Evolutionary conservation across 2,797 vertebrate genomes (phyloP).

Genomic region (Falco biarmicus): DNA sequence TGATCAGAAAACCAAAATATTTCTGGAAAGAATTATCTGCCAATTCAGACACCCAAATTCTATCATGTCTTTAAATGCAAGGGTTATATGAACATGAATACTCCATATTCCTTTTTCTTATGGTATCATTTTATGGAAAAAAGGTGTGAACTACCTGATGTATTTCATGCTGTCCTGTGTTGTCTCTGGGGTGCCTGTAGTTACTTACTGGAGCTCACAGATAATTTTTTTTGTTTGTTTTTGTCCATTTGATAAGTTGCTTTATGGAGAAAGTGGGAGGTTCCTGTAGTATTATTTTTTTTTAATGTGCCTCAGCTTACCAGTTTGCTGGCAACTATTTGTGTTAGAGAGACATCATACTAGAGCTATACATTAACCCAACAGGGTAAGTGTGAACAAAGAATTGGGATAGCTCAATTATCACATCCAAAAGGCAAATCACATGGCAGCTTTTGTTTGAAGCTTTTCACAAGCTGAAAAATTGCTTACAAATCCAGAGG

Average conservation of each 20-base stretch:
- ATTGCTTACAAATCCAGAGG: background rate
- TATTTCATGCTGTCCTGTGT: background rate
- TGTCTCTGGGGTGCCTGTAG: background rate
- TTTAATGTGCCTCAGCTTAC: background rate
- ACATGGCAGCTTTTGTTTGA: background rate
- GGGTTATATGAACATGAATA: background rate
- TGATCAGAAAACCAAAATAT: background rate
- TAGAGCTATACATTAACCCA: background rate
- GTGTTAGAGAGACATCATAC: background rate
- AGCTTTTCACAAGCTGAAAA: background rate
- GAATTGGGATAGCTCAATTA: background rate
- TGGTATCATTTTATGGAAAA: background rate
- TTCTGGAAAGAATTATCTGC: conserved; percentile 7
- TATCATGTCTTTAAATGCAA: background rate
- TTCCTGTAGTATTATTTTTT: background rate
- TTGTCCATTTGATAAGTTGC: background rate
- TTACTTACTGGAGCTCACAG: background rate
- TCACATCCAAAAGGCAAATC: background rate
- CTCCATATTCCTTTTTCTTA: background rate
- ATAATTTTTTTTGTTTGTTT: background rate
- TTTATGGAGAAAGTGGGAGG: background rate
- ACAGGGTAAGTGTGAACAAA: background rate
- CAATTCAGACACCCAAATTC: background rate
- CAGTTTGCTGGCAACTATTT: background rate
- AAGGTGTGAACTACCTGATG: background rate